Base-by-base conservation (phyloP, 1,140 invertebrate genomes). In the Mizuhopecten yessoensis region DNA sequence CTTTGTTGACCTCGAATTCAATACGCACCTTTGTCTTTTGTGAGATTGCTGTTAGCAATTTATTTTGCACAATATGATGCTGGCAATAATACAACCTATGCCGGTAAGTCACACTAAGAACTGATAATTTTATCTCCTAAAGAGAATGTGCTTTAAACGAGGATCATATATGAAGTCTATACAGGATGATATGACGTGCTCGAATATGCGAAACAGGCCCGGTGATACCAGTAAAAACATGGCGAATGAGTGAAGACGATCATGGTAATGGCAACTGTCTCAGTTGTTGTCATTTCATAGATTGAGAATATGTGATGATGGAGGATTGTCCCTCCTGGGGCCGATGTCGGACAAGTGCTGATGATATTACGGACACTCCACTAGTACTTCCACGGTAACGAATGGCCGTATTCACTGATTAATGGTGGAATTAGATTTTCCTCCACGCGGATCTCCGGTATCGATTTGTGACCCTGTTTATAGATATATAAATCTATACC, bases 381-480 rank as follows among this genome's bases (percentile, higher is more conserved):
- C 23, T 13, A 75, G 57, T 75, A 75, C 57, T 75, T 75, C 57
- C n/a, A 75, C n/a, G n/a, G 23, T 75, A 75, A 75, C 57, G 57
- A 75, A 75, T 75, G 57, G 57, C n/a, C 57, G 57, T 75, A 17
- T 29, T 75, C 57, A 29, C 57, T 75, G 57, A 75, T 75, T 75
- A 75, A 75, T 75, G 57, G 57, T n/a, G 57, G 57, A 75, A 75
- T 75, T 75, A 75, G 57, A 75, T 75, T 75, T 75, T 75, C 57
- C 57, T 75, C 57, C 57, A 29, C 57, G 57, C 57, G 57, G 57
- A 75, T 75, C 57, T 75, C n/a, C 57, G 45, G 3, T 75, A 75
- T 75, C 57, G 57, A 75, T 75, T 75, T 75, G 57, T 75, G 57
- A 75, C 57, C 57, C 57, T n/a, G 57, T 29, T 75, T 75, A 75